These are phyloP conservation scores for Malthinus seriepunctatus DNA, from an alignment of 2,888 invertebrate genomes.

Conservation along the genomic window DNA sequence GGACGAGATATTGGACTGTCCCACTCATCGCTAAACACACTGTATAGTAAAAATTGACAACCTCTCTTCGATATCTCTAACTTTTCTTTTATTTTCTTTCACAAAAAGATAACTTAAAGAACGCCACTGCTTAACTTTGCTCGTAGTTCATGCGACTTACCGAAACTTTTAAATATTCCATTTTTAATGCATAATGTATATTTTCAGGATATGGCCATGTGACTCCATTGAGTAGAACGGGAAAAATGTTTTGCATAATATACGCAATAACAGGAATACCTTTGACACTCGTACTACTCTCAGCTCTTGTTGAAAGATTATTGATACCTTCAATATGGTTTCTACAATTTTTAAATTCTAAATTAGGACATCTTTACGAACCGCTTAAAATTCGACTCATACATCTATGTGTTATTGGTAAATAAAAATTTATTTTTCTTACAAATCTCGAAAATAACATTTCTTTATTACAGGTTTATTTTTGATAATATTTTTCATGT, in stretches of 20 bases:
- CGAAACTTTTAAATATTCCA: no score
- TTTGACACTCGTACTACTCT: constrained; percentile 79
- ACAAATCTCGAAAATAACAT: constrained; percentile 34
- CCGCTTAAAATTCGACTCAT: constrained; percentile 77
- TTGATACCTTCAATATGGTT: constrained; percentile 74
- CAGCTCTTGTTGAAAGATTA: constrained; percentile 80
- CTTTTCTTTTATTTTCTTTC: no score
- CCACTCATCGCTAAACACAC: no score
- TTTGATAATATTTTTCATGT: constrained; percentile 66
- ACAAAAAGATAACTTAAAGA: no score
- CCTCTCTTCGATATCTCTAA: no score
- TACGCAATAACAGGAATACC: constrained; percentile 88
- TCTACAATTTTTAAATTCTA: constrained; percentile 69
- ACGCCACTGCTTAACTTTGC: no score
- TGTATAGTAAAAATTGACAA: no score
- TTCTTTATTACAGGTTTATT: constrained; percentile 55
- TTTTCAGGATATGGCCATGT: constrained; percentile 84
- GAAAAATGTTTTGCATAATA: constrained; percentile 86
- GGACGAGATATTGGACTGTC: no score
- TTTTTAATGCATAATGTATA: constrained; percentile 9
- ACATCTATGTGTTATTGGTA: constrained; percentile 72
- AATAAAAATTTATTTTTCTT: constrained; percentile 38
- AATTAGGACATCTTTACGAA: constrained; percentile 72
- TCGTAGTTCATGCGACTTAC: no score
- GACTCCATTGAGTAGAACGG: constrained; percentile 81